Conservation (phyloP, 2,888 invertebrate genomes). For the Lutraria lutraria region DNA sequence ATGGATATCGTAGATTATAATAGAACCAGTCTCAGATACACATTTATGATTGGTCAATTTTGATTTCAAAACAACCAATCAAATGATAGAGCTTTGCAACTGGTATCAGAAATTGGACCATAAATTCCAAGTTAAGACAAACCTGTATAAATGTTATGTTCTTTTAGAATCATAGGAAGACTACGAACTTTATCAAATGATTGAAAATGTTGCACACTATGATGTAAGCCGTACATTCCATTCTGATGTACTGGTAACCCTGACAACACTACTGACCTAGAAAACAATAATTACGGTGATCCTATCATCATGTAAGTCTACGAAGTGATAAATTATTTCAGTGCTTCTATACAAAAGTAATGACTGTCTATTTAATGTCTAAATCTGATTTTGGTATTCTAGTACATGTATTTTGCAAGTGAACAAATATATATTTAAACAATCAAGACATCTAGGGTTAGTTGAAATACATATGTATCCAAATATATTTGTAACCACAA, state of each 20-base stretch:
- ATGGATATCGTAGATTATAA: no score
- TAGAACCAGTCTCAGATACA: no score
- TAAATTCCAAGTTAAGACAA: neutral
- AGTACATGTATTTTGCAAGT: no score
- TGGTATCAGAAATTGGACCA: neutral
- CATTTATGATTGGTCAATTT: no score
- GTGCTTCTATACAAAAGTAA: no score
- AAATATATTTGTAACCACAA: no score
- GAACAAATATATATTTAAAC: no score
- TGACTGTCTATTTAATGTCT: no score
- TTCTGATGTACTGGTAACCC: slow-evolving; percentile 96
- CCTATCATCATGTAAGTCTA: neutral
- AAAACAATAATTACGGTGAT: neutral
- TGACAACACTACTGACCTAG: slow-evolving; percentile 92
- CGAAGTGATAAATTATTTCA: neutral
- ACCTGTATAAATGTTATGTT: slow-evolving; percentile 84
- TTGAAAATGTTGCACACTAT: slow-evolving; percentile 94
- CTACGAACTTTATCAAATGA: slow-evolving; percentile 92
- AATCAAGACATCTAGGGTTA: no score
- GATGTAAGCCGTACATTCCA: slow-evolving; percentile 97
- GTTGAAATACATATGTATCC: no score
- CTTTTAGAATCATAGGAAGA: slow-evolving; percentile 90
- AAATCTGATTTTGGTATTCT: no score
- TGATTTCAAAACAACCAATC: no score
- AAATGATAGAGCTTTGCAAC: neutral